Evolutionary conservation across 2,888 invertebrate species (phyloP).

Genomic region (Troilus luridus): DNA sequence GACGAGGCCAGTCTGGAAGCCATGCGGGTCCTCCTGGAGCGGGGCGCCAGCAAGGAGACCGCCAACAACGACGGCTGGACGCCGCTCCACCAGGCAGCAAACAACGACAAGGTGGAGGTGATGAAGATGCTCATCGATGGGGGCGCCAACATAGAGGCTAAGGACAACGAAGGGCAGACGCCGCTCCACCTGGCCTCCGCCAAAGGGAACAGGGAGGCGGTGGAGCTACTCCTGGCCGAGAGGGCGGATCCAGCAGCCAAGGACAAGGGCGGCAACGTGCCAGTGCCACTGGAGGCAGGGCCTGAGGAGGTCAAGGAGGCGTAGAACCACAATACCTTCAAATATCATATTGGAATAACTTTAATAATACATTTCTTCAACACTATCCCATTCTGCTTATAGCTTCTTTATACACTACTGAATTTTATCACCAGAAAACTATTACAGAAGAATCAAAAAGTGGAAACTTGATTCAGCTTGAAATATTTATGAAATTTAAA

Average conservation of each 20-base stretch:
- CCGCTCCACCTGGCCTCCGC: constrained; percentile 3
- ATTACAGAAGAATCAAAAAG: neutral
- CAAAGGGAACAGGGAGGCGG: neutral
- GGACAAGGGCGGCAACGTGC: constrained; percentile 3
- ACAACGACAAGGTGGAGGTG: constrained; percentile 20
- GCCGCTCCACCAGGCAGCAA: constrained; percentile 14
- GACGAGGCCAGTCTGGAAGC: neutral
- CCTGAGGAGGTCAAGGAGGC: neutral
- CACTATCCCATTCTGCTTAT: neutral
- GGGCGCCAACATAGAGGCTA: constrained; percentile 4
- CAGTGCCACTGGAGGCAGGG: neutral
- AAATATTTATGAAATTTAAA: neutral
- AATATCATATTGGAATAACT: neutral
- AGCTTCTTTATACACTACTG: neutral
- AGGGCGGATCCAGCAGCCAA: neutral
- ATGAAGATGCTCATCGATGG: neutral
- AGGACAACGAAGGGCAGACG: constrained; percentile 36
- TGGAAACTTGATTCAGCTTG: neutral
- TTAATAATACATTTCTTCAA: neutral
- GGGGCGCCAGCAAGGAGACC: neutral
- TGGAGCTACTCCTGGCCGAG: neutral
- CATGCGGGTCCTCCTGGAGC: neutral
- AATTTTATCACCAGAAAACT: neutral
- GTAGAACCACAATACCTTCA: neutral
- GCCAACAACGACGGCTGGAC: constrained; percentile 29